These are phyloP conservation scores for Tenualosa ilisha DNA, from an alignment of 2,797 vertebrate genomes.

Conservation along the genomic window DNA sequence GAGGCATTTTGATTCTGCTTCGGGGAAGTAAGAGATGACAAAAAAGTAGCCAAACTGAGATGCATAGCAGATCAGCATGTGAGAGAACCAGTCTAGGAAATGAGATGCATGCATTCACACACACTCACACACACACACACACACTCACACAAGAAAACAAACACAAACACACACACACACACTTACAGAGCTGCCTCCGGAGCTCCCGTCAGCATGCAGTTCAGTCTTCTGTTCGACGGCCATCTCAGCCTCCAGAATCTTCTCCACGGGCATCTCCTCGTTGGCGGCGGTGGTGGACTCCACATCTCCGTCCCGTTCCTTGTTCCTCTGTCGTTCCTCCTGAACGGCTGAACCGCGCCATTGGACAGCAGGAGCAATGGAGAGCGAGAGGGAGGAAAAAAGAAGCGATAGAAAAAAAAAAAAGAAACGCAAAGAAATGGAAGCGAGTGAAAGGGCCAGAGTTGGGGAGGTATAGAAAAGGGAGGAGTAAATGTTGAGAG, in stretches of 20 bases:
- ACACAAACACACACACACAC: neutral
- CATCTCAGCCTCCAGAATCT: constrained; percentile 90
- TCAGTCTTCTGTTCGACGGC: constrained; percentile 93
- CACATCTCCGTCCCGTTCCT: constrained; percentile 82
- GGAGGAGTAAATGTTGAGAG: neutral
- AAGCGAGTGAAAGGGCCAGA: constrained; percentile 7
- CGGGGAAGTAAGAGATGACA: too few species aligned
- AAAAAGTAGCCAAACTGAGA: too few species aligned
- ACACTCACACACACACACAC: too few species aligned
- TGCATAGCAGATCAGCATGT: too few species aligned
- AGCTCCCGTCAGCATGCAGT: constrained; percentile 83
- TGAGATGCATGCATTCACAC: too few species aligned
- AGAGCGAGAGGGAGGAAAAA: neutral
- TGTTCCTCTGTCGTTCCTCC: constrained; percentile 90
- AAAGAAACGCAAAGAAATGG: neutral
- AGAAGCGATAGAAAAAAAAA: constrained; percentile 1
- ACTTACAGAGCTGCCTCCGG: constrained; percentile 86
- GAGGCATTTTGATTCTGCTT: too few species aligned
- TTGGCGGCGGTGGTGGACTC: constrained; percentile 81
- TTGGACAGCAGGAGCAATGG: constrained; percentile 26
- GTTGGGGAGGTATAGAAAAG: neutral
- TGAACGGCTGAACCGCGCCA: constrained; percentile 80
- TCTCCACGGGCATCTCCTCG: constrained; percentile 94
- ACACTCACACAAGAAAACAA: constrained; percentile 25
- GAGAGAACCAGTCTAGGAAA: too few species aligned